Evolutionary conservation across 2,888 invertebrate species (phyloP).

Genomic region (Galeopsomyia nigrocyanea): DNA sequence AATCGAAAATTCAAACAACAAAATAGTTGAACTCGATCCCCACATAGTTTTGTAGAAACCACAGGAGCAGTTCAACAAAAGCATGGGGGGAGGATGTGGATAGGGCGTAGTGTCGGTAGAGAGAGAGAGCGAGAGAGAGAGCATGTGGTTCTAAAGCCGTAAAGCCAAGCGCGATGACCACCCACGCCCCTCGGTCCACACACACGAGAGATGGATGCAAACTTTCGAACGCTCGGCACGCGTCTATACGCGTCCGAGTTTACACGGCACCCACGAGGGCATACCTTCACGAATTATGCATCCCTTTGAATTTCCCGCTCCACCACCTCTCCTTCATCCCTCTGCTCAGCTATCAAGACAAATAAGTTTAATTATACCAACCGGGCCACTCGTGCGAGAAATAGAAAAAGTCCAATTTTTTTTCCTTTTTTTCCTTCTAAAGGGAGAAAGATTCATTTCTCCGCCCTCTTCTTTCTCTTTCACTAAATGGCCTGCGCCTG

Average conservation of each 20-base stretch:
- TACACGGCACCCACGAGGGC: constrained; percentile 30
- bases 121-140: constrained; percentile 1
- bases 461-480: too few relatives aligned
- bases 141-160: constrained; percentile 7
- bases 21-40: too few relatives aligned
- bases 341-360: constrained; percentile 32
- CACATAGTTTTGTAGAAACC: too few relatives aligned
- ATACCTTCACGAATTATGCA: background rate
- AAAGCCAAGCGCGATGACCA: background rate
- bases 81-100: too few relatives aligned
- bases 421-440: too few relatives aligned
- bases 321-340: background rate
- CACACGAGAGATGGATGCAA: constrained; percentile 25
- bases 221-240: constrained; percentile 23
- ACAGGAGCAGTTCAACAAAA: too few relatives aligned
- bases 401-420: too few relatives aligned
- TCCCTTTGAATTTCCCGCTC: constrained; percentile 4
- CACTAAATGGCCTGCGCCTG: too few relatives aligned
- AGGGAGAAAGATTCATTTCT: too few relatives aligned
- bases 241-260: constrained; percentile 7
- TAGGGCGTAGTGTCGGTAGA: background rate
- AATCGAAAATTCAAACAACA: too few relatives aligned
- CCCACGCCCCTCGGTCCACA: constrained; percentile 16
- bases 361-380: constrained; percentile 45
- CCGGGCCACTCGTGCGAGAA: constrained; percentile 12